Evolutionary conservation across 2,797 vertebrate genomes (phyloP).

Genomic region (Ptychobarbus kaznakovi): DNA sequence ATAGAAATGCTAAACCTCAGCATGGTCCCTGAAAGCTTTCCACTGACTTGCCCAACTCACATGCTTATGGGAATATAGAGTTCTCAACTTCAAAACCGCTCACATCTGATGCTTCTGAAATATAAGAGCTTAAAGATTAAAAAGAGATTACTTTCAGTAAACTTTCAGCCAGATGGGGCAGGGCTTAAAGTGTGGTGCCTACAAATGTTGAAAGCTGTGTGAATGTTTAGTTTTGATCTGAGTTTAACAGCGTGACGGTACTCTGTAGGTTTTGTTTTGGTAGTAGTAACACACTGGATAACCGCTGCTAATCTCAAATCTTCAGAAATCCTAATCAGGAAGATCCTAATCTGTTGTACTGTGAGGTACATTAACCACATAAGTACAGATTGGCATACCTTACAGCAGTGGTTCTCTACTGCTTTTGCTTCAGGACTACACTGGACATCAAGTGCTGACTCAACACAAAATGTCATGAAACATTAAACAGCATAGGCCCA

Average conservation of each 20-base stretch:
- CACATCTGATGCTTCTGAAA: slow-evolving; percentile 47
- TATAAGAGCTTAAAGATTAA: slow-evolving; percentile 59
- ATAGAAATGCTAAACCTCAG: background rate
- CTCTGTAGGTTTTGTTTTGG: background rate
- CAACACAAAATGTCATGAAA: no score
- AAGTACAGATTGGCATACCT: background rate
- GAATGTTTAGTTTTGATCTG: slow-evolving; percentile 1
- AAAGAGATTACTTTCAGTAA: slow-evolving; percentile 47
- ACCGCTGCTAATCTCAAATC: background rate
- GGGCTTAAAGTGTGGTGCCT: slow-evolving; percentile 31
- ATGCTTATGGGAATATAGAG: slow-evolving; percentile 30
- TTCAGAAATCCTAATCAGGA: slow-evolving; percentile 16
- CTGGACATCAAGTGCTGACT: background rate
- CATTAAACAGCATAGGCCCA: background rate
- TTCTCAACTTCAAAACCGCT: slow-evolving; percentile 35
- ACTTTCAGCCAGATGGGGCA: slow-evolving; percentile 30
- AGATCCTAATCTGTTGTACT: slow-evolving; percentile 17
- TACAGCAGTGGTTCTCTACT: background rate
- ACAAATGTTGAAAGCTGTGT: slow-evolving; percentile 31
- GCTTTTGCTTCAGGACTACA: background rate
- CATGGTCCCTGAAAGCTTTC: background rate
- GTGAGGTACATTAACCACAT: background rate
- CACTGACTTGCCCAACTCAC: background rate
- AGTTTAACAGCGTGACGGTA: background rate
- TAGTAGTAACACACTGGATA: slow-evolving; percentile 9